Base-by-base conservation (phyloP, 2,113 vertebrate genomes). In the Lasiurus cinereus region DNA sequence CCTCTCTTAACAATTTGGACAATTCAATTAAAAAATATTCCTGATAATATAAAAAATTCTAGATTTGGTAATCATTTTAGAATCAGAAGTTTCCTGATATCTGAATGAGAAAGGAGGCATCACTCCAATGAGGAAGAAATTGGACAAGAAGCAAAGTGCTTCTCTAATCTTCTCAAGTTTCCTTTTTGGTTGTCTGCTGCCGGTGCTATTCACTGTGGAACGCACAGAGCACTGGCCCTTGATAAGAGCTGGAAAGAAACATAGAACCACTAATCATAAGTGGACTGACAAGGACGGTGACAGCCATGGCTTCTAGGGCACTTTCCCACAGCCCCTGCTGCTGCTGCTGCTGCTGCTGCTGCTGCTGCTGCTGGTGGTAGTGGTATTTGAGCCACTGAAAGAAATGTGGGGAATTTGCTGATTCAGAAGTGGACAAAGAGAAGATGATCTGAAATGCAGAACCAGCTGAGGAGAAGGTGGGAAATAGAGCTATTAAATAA, bases 101-200 rank as follows among this genome's bases (percentile, higher is more conserved):
- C 52, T 27, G 36, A 67, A 33, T 77, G 46, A 70, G 48, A 79
- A 77, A 74, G 48, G 31, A 82, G 56, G 56, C 48, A 36, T 70
- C 52, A 19, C 33, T 54, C 22, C 16, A 48, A 18, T 4, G 33
- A 86, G 74, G 46, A 93, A 52, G 90, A 70, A 69, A 74, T 36
- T 43, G 48, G 56, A 43, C 36, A 46, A 52, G 64, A 91, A 83
- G 48, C 76, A 31, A 29, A 93, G 22, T 43, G 11, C 21, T 56
- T 43, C 79, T 89, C 11, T 84, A 78, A 90, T 93, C 89, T 8
- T 84, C 67, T 29, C 85, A 31, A 13, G 72, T 92, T 96, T 91
- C 72, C 77, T 8, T 50, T 79, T 80, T 27, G 13, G 14, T 43
- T 93, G 74, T 78, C 39, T 33, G 29, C 36, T 74, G 73, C 85